These are phyloP conservation scores for Ryuthela nishihirai DNA, from an alignment of 2,888 invertebrate genomes.

Conservation along the genomic window DNA sequence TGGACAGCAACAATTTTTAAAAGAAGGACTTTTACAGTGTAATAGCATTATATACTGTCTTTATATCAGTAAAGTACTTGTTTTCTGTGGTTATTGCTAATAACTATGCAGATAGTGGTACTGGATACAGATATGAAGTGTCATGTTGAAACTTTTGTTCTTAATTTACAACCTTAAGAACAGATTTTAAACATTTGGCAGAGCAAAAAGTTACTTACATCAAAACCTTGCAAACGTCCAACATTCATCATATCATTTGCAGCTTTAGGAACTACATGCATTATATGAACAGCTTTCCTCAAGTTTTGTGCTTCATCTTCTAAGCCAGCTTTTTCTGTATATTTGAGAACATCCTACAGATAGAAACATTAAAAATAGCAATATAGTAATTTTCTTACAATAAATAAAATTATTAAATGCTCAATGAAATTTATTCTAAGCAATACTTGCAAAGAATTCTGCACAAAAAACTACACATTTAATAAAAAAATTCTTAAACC, in stretches of 20 bases:
- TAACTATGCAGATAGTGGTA: too few species aligned
- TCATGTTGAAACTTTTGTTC: too few species aligned
- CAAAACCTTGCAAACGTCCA: conserved; percentile 91
- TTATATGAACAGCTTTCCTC: conserved; percentile 75
- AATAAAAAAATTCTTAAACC: not conserved
- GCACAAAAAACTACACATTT: not conserved
- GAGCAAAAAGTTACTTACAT: conserved; percentile 64
- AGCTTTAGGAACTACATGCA: conserved; percentile 89
- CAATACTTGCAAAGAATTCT: not conserved
- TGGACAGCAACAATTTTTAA: too few species aligned
- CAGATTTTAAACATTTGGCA: too few species aligned
- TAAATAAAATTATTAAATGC: not conserved
- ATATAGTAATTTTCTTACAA: not conserved
- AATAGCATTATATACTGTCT: too few species aligned
- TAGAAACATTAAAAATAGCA: not conserved
- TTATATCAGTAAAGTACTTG: too few species aligned
- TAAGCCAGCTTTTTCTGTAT: conserved; percentile 80
- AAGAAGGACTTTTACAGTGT: too few species aligned
- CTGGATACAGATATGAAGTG: too few species aligned
- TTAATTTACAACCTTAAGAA: too few species aligned
- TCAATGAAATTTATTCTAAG: not conserved
- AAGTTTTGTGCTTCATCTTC: conserved; percentile 71
- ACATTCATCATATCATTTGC: conserved; percentile 99
- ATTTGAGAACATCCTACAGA: conserved; percentile 73
- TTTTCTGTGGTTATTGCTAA: too few species aligned